Conservation (phyloP, 2,797 vertebrate species). For the Lophius americanus region DNA sequence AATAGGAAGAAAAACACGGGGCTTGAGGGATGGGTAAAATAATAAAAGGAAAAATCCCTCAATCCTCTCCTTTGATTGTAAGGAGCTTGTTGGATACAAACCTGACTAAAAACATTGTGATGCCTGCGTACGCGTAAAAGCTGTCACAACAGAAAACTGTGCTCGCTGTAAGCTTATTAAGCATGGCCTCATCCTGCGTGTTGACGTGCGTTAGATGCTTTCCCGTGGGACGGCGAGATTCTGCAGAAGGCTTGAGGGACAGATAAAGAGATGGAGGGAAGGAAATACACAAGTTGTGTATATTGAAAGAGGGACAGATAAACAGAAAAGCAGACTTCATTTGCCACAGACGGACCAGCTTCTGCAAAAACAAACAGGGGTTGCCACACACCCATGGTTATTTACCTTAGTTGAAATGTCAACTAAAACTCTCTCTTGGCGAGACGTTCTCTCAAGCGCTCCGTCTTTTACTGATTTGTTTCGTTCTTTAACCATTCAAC, state of each 20-base stretch:
- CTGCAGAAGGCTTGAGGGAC: constrained; percentile 1
- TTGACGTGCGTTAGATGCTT: constrained; percentile 34
- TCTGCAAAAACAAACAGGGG: constrained; percentile 30
- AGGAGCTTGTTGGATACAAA: constrained; percentile 18
- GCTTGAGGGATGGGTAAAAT: background rate
- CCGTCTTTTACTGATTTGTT: constrained; percentile 66
- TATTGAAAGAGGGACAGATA: constrained; percentile 27
- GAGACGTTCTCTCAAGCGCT: constrained; percentile 16
- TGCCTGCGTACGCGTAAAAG: constrained; percentile 14
- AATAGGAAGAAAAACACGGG: constrained; percentile 10
- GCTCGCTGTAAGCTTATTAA: constrained; percentile 4
- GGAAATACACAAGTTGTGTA: constrained; percentile 20
- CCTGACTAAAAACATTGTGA: constrained; percentile 17
- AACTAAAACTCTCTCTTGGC: constrained; percentile 54
- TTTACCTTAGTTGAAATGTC: constrained; percentile 66
- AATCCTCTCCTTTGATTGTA: background rate
- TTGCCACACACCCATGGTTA: constrained; percentile 30
- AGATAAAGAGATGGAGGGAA: constrained; percentile 23
- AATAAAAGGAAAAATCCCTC: background rate
- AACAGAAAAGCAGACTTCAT: constrained; percentile 23
- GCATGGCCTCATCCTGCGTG: constrained; percentile 8
- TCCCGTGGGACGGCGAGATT: constrained; percentile 11
- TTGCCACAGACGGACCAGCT: constrained; percentile 21
- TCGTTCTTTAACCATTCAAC: constrained; percentile 47
- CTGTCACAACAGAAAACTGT: constrained; percentile 6